Evolutionary conservation across 2,113 vertebrate species (phyloP), one percentile per base, ranked within the genome.

Genomic region (Phylloscopus whistleri): DNA sequence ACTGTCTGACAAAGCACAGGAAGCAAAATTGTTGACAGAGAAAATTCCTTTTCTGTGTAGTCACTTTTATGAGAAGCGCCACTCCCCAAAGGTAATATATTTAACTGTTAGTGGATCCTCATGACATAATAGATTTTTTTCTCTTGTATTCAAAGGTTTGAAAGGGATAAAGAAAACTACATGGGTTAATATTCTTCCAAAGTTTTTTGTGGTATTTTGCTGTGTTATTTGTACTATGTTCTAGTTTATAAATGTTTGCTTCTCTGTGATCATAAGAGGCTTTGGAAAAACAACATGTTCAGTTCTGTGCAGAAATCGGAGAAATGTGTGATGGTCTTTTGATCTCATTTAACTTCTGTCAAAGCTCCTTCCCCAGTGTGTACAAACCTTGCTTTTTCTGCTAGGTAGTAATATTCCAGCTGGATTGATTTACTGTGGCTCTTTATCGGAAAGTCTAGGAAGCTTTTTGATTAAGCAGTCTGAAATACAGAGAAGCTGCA

Each of bases 11-110:
- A 93, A 95, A 93, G 73, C 72, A 53, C 93, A 87, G 95, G 93
- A 96, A 96, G 66, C 60, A 87, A 82, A 97, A 95, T 9, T 96
- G 92, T 97, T 95, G 94, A 97, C 93, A 22, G 70, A 90, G 94
- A 96, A 93, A 96, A 95, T 96, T 96, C 93, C 88, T 94, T 86
- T 92, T 96, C 86, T 84, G 21, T 93, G 10, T 68, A 94, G 94
- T 96, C 93, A 96, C 16, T 93, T 94, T 93, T 66, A 89, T 93
- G 83, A 92, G 90, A 86, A 81, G 68, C 9, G 37, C 79, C 95
- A 78, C 95, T 55, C 94, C 92, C 80, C 66, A 84, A 93, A 96
- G 93, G 96, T 96, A 82, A 46, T 84, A 24, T 7, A 20, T 87
- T 96, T 95, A 92, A 92, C 93, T 90, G n/a, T 86, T 95, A 46